Base-by-base conservation (phyloP, 2,888 invertebrate genomes). In the Lypha dubia region DNA sequence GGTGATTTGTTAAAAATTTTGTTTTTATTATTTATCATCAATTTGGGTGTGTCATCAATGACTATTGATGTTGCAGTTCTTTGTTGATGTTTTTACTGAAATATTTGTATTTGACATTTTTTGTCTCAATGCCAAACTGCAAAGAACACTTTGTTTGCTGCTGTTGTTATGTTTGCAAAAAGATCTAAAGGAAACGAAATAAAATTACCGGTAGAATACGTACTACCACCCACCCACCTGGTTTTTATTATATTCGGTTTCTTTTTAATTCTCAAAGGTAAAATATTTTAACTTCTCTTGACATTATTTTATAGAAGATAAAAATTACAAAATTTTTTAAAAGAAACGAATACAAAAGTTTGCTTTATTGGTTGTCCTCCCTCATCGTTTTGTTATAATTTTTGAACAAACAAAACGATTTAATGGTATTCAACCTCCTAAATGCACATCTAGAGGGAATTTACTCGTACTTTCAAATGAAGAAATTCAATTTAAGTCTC, bases 71-170 rank as follows among this genome's bases (percentile, higher is more conserved):
- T 41, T 74, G 67, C 51, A 41, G 41, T 71, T 35, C 44, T 70
- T 35, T 22, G 6, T 70, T 22, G 13, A 35, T 51, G 6, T 63
- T 53, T 3, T 20, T 32, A 41, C n/a, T 38, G 68, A 46, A 49
- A 67, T 44, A 58, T 76, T 76, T 83, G 68, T 62, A 60, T 79
- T 71, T 84, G 83, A 75, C 79, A 83, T 79, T 74, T 82, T 74
- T 79, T 79, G 79, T 79, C 79, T 70, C 79, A 83, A 68, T 68
- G 74, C 79, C 83, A 79, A 75, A 70, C 71, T 80, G 65, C 44
- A 75, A 75, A 79, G 70, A 75, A 51, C 58, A 71, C 75, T 62
- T 44, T 38, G 24, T 60, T 68, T 70, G 35, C 6, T 38, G 11
- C 20, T 67, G 53, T 22, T 74, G 62, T 60, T 56, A 38, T 68